Conservation (phyloP, 2,888 invertebrate species). For the Diarsia dahlii region DNA sequence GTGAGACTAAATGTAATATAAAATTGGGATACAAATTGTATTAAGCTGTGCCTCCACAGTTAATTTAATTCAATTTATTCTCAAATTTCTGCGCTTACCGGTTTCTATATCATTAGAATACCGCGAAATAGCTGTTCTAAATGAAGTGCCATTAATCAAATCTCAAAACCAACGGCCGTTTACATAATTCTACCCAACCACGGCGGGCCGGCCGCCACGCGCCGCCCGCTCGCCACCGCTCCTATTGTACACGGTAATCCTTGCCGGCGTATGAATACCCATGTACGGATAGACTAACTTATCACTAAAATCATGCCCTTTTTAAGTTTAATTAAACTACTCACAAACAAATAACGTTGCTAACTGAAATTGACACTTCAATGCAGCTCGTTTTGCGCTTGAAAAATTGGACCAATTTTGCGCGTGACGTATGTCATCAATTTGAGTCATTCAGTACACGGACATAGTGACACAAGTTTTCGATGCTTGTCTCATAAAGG, state of each 20-base stretch:
- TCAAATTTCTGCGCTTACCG: constrained; percentile 52
- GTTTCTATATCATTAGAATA: constrained; percentile 68
- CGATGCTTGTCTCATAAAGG: constrained; percentile 80
- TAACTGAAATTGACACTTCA: constrained; percentile 9
- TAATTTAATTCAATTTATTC: constrained; percentile 63
- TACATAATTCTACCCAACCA: constrained; percentile 72
- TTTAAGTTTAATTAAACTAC: background rate
- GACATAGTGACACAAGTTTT: constrained; percentile 72
- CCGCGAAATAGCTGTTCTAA: constrained; percentile 72
- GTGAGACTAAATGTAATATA: constrained; percentile 42
- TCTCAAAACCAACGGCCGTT: constrained; percentile 76
- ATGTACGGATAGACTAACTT: constrained; percentile 26
- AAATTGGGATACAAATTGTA: constrained; percentile 52
- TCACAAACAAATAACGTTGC: background rate
- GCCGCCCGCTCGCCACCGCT: constrained; percentile 60
- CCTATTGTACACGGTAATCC: constrained; percentile 58
- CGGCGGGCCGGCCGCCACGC: constrained; percentile 61
- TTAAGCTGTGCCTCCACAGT: constrained; percentile 46
- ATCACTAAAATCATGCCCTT: constrained; percentile 31
- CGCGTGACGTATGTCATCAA: constrained; percentile 56
- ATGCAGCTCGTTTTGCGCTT: background rate
- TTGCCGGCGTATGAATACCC: constrained; percentile 46
- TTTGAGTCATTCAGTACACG: constrained; percentile 48
- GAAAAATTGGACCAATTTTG: constrained; percentile 44
- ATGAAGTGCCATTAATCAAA: constrained; percentile 80